Conservation (phyloP, 2,888 invertebrate species). For the Cordilura impudica region DNA sequence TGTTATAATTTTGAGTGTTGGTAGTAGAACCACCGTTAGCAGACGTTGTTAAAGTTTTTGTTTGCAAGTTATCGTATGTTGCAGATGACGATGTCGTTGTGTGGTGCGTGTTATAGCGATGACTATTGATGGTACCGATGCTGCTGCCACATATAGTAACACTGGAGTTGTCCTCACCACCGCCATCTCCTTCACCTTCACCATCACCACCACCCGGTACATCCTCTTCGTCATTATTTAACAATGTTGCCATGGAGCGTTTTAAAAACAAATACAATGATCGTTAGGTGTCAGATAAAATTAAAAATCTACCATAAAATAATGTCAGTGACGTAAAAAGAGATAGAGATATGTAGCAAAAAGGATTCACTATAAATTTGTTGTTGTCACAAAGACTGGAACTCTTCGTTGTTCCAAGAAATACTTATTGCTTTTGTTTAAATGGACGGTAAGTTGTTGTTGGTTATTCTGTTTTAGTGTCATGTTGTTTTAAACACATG, state of each 20-base stretch:
- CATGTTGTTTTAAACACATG: conserved; percentile 57
- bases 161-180: conserved; percentile 57
- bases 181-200: conserved; percentile 30
- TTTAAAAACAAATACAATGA: neutral
- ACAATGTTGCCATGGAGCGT: conserved; percentile 52
- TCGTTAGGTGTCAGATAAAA: neutral
- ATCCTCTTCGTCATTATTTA: conserved; percentile 42
- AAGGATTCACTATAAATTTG: conserved; percentile 47
- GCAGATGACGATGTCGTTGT: conserved; percentile 63
- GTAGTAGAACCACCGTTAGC: conserved; percentile 48
- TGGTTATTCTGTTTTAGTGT: conserved; percentile 21
- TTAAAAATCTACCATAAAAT: neutral
- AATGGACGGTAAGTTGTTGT: conserved; percentile 45
- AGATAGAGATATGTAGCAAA: neutral
- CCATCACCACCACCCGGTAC: conserved; percentile 31
- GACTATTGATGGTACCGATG: conserved; percentile 48
- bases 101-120: conserved; percentile 41
- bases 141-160: conserved; percentile 56
- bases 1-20: conserved; percentile 43
- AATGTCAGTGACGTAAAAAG: neutral
- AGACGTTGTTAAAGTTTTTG: conserved; percentile 7
- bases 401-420: conserved; percentile 27
- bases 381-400: neutral
- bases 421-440: conserved; percentile 32
- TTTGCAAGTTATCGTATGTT: conserved; percentile 35